These are phyloP conservation scores for Acrocephalus arundinaceus DNA, from an alignment of 2,113 vertebrate species.

Conservation along the genomic window DNA sequence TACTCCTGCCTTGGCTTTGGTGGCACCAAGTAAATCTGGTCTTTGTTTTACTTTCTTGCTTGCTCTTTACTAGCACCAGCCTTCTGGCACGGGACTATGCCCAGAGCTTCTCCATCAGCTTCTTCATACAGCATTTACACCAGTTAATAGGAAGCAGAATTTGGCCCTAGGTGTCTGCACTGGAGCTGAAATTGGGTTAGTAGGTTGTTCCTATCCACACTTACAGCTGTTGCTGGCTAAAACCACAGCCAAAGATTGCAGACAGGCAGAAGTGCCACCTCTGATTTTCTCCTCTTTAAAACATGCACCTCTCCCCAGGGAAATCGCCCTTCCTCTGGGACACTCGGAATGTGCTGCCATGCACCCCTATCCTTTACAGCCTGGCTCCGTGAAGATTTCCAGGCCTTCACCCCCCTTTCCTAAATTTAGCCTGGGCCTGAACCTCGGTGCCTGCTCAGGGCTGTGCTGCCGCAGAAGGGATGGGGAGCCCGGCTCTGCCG, in stretches of 20 bases:
- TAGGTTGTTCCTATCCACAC: background rate
- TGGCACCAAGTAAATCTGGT: background rate
- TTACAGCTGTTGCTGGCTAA: background rate
- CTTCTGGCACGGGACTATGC: background rate
- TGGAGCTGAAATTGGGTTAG: background rate
- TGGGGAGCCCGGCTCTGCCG: background rate
- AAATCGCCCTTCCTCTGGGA: background rate
- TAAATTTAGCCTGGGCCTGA: background rate
- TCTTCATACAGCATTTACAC: background rate
- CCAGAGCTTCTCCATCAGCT: background rate
- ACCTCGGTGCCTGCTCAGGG: fast-evolving
- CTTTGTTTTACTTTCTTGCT: background rate
- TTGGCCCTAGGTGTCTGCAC: background rate
- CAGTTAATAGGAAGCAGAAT: background rate
- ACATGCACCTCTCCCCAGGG: fast-evolving
- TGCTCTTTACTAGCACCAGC: background rate
- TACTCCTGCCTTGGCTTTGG: background rate
- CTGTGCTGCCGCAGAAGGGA: background rate
- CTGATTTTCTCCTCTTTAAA: background rate
- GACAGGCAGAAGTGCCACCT: fast-evolving
- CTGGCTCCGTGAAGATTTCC: background rate
- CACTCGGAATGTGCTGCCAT: fast-evolving
- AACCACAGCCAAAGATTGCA: background rate
- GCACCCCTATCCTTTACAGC: background rate
- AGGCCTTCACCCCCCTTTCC: background rate